Percentiles rank a stretch among this genome's conserved stretches.
phyloP scores from a whole-genome alignment of 2,113 vertebrate genomes.

The Cyphomyrus discorhynchus region DNA sequence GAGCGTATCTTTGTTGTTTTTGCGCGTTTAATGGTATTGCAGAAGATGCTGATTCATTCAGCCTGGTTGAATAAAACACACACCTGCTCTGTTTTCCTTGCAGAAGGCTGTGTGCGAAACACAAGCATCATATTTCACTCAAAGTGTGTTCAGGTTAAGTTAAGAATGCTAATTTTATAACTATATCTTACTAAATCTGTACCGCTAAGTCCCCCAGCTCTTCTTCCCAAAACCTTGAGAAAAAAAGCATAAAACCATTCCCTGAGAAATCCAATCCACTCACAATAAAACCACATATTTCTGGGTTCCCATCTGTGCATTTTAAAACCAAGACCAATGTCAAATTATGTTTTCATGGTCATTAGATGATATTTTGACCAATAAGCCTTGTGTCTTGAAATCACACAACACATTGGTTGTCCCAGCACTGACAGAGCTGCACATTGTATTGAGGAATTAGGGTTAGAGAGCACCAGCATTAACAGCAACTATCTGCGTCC shows the following conservation, averaged over 20 bases:
- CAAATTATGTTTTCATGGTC: background rate
- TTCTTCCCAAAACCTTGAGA: background rate
- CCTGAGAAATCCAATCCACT: background rate
- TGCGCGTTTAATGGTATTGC: background rate
- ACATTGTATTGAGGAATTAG: background rate
- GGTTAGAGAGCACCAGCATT: background rate
- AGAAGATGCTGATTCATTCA: conserved; percentile 22
- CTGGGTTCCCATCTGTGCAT: background rate
- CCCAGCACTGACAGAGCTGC: background rate
- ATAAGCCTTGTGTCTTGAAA: background rate
- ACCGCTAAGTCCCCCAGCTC: background rate
- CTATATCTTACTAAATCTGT: conserved; percentile 15
- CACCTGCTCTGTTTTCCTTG: conserved; percentile 30
- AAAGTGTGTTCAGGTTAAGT: conserved; percentile 1
- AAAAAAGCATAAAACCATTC: background rate
- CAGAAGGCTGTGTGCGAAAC: conserved; percentile 19
- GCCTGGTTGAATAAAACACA: conserved; percentile 22
- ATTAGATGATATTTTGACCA: background rate
- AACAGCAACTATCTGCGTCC: background rate
- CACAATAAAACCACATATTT: background rate
- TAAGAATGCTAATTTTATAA: conserved; percentile 24
- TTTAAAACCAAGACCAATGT: conserved; percentile 9
- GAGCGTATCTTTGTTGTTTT: conserved; percentile 28
- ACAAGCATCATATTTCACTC: conserved; percentile 25
- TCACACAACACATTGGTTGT: background rate